Evolutionary conservation across 2,113 vertebrate species (phyloP), one percentile per base, ranked within the genome.

Genomic region (Ancistrus triradiatus): DNA sequence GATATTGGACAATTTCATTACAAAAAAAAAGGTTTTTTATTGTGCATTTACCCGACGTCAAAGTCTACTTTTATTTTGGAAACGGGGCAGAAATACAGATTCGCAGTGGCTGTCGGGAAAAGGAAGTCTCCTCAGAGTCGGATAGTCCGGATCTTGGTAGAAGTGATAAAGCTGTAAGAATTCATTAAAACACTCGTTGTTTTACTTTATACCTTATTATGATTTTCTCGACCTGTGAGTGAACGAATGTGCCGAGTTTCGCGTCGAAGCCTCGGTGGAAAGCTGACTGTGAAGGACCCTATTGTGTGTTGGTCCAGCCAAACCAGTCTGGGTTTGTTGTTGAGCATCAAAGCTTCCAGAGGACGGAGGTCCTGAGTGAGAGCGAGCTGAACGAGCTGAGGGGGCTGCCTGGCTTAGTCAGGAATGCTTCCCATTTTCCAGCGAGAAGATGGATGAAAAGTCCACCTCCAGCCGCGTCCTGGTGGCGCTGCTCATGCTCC

Each of bases 361-460:
- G 1, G 31, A 17, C 6, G 6, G 10, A 5, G 7, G 14, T 14
- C 38, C 38, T 14, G 3, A 19, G 22, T 4, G 7, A 15, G 24
- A 14, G 48, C 8, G 11, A 13, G 15, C 15, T 43, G 7, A 19
- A 17, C 6, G 6, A 15, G 8, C 6, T 57, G 70, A 19, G 76
- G 76, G 67, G 71, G 48, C 43, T 31, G 25, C 66, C 69, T 22
- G 60, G 60, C 55, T 46, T 50, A 85, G 88, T 50, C 59, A 86
- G 89, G 78, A 81, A 91, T 90, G 89, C 60, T 50, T 66, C 73
- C 81, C 59, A 74, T 68, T 66, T 51, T 70, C 21, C 68, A 76
- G 63, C 74, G 81, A 70, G 89, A 91, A 89, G 81, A 97, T 96
- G 94, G 94, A 95, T 95, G 95, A 95, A 60, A 93, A 90, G 81